Base-by-base conservation (phyloP, 2,888 invertebrate species). In the Octodonta nipae region DNA sequence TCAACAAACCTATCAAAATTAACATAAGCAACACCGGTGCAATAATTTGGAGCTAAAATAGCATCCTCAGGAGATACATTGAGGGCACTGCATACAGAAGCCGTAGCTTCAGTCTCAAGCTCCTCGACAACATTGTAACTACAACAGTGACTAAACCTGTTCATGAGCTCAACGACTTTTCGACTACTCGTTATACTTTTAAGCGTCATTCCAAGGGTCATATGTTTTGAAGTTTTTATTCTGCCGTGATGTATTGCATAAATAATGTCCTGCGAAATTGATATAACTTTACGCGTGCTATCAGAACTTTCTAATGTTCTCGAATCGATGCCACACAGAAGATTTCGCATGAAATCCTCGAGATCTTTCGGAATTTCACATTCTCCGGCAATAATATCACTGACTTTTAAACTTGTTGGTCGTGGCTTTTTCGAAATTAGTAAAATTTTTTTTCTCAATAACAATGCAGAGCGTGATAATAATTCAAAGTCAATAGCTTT, bases 1-100 rank as follows among this genome's bases (percentile, higher is more conserved):
- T 42, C 39, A 1, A 42, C 40, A 16, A 36, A 42, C 15, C 39
- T n/a, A 30, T 40, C 40, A 27, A 33, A 40, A 36, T 42, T 42
- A 34, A 40, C 26, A 14, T 13, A 42, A 3, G 42, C 42, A 5
- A 40, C 10, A 7, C 42, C 37, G 12, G 36, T 35, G 12, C 29
- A 29, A 16, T 35, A 29, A 15, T 20, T 26, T 8, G 32, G 17
- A 5, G 24, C 11, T 2, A 13, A 26, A 15, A 13, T 15, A 7
- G 40, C 35, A 13, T 25, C 40, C 33, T 38, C 34, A 13, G 44
- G 40, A 30, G 37, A 40, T 20, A 36, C 24, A 15, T 27, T 28
- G 7, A 28, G 20, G 11, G 29, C 12, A 15, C 30, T 7, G 12
- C 30, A 17, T 10, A 28, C 24, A 11, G 37, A 25, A 32, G n/a